Evolutionary conservation across 1,140 invertebrate genomes (phyloP).

Genomic region (Lasioglossum baleicum): DNA sequence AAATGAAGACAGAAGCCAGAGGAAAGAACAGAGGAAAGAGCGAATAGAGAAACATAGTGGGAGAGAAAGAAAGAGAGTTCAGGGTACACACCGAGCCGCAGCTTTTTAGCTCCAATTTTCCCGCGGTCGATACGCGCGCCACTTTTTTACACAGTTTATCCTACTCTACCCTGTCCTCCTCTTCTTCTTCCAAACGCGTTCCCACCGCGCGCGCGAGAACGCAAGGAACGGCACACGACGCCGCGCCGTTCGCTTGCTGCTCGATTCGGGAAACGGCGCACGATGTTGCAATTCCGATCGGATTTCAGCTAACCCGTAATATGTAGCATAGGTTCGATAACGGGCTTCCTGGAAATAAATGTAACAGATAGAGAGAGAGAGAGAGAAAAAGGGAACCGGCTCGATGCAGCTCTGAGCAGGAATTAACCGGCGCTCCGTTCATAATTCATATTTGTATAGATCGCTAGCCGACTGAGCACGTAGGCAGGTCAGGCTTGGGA

Average conservation of each 20-base stretch:
- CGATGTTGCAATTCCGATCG: slow-evolving; percentile 2
- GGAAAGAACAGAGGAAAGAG: too few relatives aligned
- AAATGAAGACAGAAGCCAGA: not conserved
- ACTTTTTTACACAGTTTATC: slow-evolving; percentile 13
- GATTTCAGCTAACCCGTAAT: not conserved
- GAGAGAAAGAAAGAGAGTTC: too few relatives aligned
- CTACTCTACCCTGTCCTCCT: not conserved
- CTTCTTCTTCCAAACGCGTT: slow-evolving; percentile 5
- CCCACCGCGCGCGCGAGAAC: slow-evolving; percentile 19
- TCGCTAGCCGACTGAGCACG: too few relatives aligned
- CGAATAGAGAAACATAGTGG: too few relatives aligned
- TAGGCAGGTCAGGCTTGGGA: too few relatives aligned
- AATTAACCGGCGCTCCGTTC: too few relatives aligned
- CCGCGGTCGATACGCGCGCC: slow-evolving; percentile 26
- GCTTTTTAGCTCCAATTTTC: slow-evolving; percentile 47
- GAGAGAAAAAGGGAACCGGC: too few relatives aligned
- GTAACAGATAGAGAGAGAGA: not conserved
- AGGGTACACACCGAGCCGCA: not conserved
- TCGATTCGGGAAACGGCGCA: slow-evolving; percentile 2
- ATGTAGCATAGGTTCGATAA: not conserved
- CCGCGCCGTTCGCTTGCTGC: too few relatives aligned
- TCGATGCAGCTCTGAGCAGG: too few relatives aligned
- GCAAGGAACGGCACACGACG: slow-evolving; percentile 12
- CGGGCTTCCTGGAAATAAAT: not conserved
- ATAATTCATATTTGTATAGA: too few relatives aligned